These are phyloP conservation scores for Gobio occitaniae DNA, from an alignment of 2,797 vertebrate genomes.

Conservation along the genomic window DNA sequence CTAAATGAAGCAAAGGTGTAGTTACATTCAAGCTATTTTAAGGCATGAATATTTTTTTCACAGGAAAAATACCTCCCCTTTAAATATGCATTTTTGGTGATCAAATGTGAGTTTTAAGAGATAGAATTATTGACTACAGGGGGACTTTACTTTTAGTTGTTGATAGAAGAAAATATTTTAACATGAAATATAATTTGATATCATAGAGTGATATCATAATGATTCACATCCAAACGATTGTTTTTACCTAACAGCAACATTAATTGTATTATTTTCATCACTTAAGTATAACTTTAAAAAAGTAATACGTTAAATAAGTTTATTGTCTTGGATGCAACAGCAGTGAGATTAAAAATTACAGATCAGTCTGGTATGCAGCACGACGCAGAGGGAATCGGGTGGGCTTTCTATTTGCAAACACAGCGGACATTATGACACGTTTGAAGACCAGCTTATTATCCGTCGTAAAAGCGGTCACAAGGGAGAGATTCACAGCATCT, in stretches of 20 bases:
- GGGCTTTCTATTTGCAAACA: constrained; percentile 41
- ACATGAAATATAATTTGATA: background rate
- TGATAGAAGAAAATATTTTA: background rate
- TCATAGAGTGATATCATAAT: no score
- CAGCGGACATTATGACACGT: constrained; percentile 22
- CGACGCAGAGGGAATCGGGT: background rate
- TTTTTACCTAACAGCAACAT: background rate
- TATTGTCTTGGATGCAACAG: background rate
- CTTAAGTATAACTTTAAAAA: background rate
- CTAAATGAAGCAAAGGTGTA: no score
- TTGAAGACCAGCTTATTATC: constrained; percentile 41
- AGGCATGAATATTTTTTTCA: no score
- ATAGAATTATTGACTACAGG: no score
- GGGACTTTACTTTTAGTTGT: background rate
- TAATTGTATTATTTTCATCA: background rate
- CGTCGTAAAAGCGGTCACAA: constrained; percentile 21
- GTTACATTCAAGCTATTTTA: no score
- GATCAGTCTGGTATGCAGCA: background rate
- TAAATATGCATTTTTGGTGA: no score
- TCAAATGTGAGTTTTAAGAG: no score
- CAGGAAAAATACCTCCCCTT: no score
- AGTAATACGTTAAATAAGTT: background rate
- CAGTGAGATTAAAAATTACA: constrained; percentile 19
- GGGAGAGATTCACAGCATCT: constrained; percentile 41
- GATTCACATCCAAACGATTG: background rate